Base-by-base conservation (phyloP, 1,140 invertebrate genomes). In the Spodoptera litura region DNA sequence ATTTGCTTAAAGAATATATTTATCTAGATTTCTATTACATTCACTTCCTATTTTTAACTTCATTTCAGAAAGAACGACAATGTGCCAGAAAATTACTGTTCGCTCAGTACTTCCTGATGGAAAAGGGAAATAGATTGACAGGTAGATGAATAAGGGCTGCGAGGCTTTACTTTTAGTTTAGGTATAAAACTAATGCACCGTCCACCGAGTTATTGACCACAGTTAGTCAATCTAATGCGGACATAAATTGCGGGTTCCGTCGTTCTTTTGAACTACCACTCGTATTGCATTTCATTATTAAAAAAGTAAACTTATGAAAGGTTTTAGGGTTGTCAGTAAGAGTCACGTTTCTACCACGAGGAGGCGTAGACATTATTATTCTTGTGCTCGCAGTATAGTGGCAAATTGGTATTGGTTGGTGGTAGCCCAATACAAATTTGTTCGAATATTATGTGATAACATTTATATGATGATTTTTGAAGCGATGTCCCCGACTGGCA, bases 261-360 rank as follows among this genome's bases (percentile, higher is more conserved):
- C 85, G 77, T 84, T 87, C 87, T 88, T 88, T 87, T 87, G 87
- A 85, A 87, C 86, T 84, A 87, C 83, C 81, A 88, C 83, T 89
- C 84, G 85, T 87, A 84, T 80, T 89, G 87, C 88, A 90, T 88
- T 91, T 90, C 86, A 87, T 88, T 91, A 90, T 87, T 90, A 88
- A 89, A 75, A 88, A 87, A 83, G 89, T 88, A 86, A 86, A 89
- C 84, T 85, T 85, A 78, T 74, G 49, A 66, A 79, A 82, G 82
- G 62, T 76, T 72, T 55, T 53, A 85, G 83, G 81, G 83, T 49
- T 86, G 81, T 68, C 74, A 11, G 61, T 75, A 53, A 35, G 9
- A 15, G 10, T 0, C 13, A 38, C 5, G n/a, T 55, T 15, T 15
- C 25, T 55, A 6, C n/a, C 31, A 27, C 12, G 25, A 13, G 27